These are phyloP conservation scores for Drosophila obscura DNA, from an alignment of 1,140 invertebrate species.

Conservation along the genomic window DNA sequence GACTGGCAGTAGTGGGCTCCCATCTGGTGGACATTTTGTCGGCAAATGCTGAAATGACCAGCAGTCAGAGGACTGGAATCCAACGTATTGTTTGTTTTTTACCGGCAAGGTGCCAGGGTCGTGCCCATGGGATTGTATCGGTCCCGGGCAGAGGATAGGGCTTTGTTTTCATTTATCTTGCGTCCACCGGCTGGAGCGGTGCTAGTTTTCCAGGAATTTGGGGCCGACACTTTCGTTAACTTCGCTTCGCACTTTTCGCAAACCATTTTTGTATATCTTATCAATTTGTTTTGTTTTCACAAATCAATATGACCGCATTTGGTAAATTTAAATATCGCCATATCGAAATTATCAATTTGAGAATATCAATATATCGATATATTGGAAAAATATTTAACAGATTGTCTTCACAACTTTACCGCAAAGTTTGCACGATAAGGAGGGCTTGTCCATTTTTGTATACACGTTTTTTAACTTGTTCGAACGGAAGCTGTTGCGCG, in stretches of 20 bases:
- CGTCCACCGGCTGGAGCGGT: conserved; percentile 94
- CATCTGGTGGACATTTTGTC: conserved; percentile 95
- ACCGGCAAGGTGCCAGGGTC: conserved; percentile 93
- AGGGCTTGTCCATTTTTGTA: no score
- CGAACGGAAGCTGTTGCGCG: no score
- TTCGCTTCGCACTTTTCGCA: conserved; percentile 95
- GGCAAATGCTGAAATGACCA: conserved; percentile 89
- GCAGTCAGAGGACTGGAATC: not conserved
- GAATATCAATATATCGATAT: no score
- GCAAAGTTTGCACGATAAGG: no score
- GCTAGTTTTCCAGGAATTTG: conserved; percentile 97
- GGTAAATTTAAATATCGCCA: no score
- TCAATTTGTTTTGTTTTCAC: conserved; percentile 28
- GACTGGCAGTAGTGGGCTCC: conserved; percentile 98
- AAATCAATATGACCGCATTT: conserved; percentile 27
- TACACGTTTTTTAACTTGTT: no score
- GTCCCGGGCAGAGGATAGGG: conserved; percentile 91
- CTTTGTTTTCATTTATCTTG: conserved; percentile 96
- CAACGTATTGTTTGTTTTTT: conserved; percentile 9
- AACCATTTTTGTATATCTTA: conserved; percentile 87
- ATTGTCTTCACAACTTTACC: no score
- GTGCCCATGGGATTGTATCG: conserved; percentile 94
- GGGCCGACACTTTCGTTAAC: conserved; percentile 90
- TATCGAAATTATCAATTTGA: no score
- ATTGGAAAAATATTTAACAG: no score